These are phyloP conservation scores for Drosophila recens DNA, from an alignment of 2,888 invertebrate genomes.

Conservation along the genomic window DNA sequence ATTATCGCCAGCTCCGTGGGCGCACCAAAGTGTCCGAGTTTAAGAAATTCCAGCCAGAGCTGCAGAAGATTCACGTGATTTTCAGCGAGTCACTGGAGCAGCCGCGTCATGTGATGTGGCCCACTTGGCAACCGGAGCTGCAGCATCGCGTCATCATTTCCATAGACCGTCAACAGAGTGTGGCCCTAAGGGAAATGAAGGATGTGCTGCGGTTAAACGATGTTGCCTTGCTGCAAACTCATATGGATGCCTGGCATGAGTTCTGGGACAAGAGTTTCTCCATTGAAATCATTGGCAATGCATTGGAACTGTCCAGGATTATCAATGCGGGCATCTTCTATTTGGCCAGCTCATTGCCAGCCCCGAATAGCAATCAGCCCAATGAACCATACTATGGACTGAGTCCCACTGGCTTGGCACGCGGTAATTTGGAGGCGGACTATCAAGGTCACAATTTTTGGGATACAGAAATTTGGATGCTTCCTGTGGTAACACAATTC, in stretches of 20 bases:
- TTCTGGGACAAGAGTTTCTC: slow-evolving; percentile 86
- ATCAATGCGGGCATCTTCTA: slow-evolving; percentile 88
- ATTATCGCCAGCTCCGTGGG: slow-evolving; percentile 64
- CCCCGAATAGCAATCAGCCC: slow-evolving; percentile 85
- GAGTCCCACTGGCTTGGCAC: slow-evolving; percentile 87
- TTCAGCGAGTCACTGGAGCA: slow-evolving; percentile 75
- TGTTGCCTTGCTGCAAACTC: slow-evolving; percentile 85
- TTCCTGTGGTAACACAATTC: slow-evolving; percentile 86
- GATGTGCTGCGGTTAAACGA: slow-evolving; percentile 69
- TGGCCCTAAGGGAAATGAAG: slow-evolving; percentile 85
- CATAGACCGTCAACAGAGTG: slow-evolving; percentile 86
- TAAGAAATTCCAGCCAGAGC: slow-evolving; percentile 69
- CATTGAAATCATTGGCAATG: slow-evolving; percentile 86
- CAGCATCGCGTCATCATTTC: slow-evolving; percentile 87
- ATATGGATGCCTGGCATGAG: slow-evolving; percentile 86
- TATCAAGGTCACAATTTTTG: slow-evolving; percentile 88
- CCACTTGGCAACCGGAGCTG: slow-evolving; percentile 59
- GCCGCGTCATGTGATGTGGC: slow-evolving; percentile 61
- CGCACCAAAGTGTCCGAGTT: slow-evolving; percentile 79
- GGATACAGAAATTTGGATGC: slow-evolving; percentile 89
- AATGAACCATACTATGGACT: slow-evolving; percentile 86
- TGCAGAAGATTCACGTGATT: slow-evolving; percentile 70
- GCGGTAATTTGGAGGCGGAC: slow-evolving; percentile 82
- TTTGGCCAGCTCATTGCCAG: slow-evolving; percentile 87
- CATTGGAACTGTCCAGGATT: slow-evolving; percentile 83